Evolutionary conservation across 2,888 invertebrate genomes (phyloP), one percentile per base, ranked within the genome.

Genomic region (Matsumyia berberina): DNA sequence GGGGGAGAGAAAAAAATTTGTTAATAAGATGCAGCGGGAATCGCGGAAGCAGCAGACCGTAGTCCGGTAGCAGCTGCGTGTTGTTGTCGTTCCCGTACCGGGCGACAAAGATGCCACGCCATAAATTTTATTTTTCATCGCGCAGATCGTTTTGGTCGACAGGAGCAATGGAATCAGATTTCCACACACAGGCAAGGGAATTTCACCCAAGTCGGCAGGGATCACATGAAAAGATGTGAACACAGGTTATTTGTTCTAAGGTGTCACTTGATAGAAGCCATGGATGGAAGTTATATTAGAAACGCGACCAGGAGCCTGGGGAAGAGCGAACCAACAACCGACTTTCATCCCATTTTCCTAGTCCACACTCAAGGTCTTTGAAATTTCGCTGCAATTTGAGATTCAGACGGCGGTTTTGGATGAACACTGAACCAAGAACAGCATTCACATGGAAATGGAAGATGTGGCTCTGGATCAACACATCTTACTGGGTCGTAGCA

Each of bases 51-150:
- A 19, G 31, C 17, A 46, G 64, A 55, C n/a, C 24, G 60, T 39
- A 49, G 46, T 11, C 12, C 66, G 29, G 31, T 57, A 62, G 69
- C 80, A 74, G 69, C 74, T 78, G 53, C 72, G 37, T 5, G 5
- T 62, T n/a, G 42, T 35, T 31, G 46, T 24, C 42, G 46, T 33
- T 7, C 35, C 37, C 5, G 53, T 60, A 8, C 57, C 49, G 12
- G 72, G 78, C 60, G 82, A 82, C 78, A 78, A 67, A 78, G 64
- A 53, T 82, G 55, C 60, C 82, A 82, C 82, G 46, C 66, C 51
- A 82, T 82, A 77, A 82, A 82, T 82, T 78, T 57, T 62, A 31
- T 72, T 42, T 81, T 70, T 66, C 55, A 60, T 49, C 60, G 46
- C 60, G 15, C 31, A 66, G 57, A 73, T 73, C 11, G 29, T 24